Percentiles rank a stretch among this genome's conserved stretches.
These are phyloP conservation scores for Equus przewalskii DNA, from an alignment of 2,113 vertebrate genomes.

Conservation along the genomic window DNA sequence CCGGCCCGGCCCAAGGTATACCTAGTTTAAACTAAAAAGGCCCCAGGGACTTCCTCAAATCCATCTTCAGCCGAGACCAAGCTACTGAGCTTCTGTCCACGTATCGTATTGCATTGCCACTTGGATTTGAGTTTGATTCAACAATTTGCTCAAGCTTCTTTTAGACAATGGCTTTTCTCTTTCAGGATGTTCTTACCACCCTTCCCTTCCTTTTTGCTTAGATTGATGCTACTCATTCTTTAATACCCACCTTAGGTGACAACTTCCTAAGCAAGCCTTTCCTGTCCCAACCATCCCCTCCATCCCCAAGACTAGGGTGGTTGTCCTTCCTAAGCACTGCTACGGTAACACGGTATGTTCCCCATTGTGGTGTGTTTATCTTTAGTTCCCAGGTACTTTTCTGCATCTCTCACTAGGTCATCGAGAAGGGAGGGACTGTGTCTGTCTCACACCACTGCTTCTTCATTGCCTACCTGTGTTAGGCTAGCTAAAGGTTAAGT, in stretches of 20 bases:
- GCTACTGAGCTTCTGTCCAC: background rate
- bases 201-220: background rate
- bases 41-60: background rate
- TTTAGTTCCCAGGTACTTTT: background rate
- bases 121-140: background rate
- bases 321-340: background rate
- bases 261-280: background rate
- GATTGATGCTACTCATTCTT: background rate
- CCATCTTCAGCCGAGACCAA: background rate
- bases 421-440: background rate
- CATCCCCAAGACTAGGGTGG: background rate
- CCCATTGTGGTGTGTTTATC: too few species aligned
- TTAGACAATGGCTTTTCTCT: background rate
- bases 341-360: accelerated
- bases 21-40: background rate
- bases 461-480: background rate
- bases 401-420: background rate
- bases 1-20: background rate
- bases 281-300: background rate
- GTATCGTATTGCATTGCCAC: background rate
- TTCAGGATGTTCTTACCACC: background rate
- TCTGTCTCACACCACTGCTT: background rate
- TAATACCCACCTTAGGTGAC: background rate
- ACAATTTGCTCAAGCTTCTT: background rate
- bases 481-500: background rate